Evolutionary conservation across 1,140 invertebrate species (phyloP).

Genomic region (Pseudomyrmex flavicornis): DNA sequence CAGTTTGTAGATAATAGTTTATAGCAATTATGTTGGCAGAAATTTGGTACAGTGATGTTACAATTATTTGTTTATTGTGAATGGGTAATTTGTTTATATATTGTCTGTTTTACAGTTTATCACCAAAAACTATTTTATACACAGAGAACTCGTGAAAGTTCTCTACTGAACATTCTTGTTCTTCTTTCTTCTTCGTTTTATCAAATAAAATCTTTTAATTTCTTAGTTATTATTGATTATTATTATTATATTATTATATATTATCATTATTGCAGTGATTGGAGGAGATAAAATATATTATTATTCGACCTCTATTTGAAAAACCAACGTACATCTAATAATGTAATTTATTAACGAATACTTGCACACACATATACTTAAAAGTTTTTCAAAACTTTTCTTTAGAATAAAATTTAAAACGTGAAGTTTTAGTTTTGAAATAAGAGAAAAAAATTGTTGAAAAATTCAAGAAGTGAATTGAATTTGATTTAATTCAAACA

Average conservation of each 20-base stretch:
- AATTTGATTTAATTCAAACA: neutral
- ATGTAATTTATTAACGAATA: neutral
- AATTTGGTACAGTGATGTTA: constrained; percentile 65
- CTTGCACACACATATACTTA: neutral
- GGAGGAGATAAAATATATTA: constrained; percentile 50
- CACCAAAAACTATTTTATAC: constrained; percentile 71
- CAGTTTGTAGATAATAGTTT: constrained; percentile 38
- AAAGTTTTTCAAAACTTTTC: neutral
- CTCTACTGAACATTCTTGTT: constrained; percentile 57
- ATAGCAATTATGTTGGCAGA: constrained; percentile 62
- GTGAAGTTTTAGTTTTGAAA: too few species aligned
- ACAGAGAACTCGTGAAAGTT: constrained; percentile 45
- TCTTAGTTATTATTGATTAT: constrained; percentile 64
- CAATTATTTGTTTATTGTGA: constrained; percentile 60
- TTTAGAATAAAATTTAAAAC: too few species aligned
- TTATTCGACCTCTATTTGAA: neutral
- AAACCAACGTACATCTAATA: constrained; percentile 19
- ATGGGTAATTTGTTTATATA: constrained; percentile 58
- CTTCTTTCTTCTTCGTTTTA: constrained; percentile 54
- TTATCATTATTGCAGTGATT: constrained; percentile 74
- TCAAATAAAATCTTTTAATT: constrained; percentile 60
- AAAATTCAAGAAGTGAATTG: neutral
- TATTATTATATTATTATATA: constrained; percentile 69
- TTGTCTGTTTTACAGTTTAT: constrained; percentile 69
- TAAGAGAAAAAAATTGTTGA: too few species aligned